A percentile compares a stretch with the other conserved stretches of the same genome.
phyloP scores from a whole-genome alignment of 2,797 vertebrate species.

The Alca torda region DNA sequence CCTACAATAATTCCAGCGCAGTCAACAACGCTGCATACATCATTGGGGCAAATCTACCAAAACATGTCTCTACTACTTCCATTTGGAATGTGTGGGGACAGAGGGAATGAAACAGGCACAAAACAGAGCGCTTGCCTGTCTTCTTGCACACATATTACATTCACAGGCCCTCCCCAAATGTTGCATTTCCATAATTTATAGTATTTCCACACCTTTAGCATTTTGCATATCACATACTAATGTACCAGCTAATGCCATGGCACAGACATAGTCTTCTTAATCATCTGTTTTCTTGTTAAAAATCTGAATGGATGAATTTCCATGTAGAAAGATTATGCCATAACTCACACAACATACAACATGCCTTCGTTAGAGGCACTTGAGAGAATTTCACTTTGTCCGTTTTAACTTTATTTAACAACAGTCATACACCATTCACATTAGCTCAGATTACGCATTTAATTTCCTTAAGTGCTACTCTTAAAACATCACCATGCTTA shows the following conservation, averaged over 20 bases:
- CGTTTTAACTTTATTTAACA: slow-evolving; percentile 65
- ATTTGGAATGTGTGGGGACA: neutral
- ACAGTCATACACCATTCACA: slow-evolving; percentile 26
- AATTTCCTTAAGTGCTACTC: slow-evolving; percentile 61
- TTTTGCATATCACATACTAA: neutral
- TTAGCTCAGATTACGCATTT: slow-evolving; percentile 64
- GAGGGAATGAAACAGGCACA: neutral
- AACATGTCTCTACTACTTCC: neutral
- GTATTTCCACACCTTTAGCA: neutral
- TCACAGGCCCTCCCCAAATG: neutral
- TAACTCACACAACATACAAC: neutral
- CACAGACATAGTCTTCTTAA: neutral
- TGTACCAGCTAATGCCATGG: neutral
- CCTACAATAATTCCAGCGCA: neutral
- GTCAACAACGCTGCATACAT: rapidly evolving
- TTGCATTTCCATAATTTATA: neutral
- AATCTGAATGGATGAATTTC: neutral
- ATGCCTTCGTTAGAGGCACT: neutral
- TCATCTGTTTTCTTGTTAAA: neutral
- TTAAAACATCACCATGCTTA: slow-evolving; percentile 37
- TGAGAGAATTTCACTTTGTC: slow-evolving; percentile 51
- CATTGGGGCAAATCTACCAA: neutral
- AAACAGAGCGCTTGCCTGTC: neutral
- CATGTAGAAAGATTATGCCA: neutral
- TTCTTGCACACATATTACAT: neutral